phyloP scores from a whole-genome alignment of 2,113 vertebrate species.

The Oryzias woworae region DNA sequence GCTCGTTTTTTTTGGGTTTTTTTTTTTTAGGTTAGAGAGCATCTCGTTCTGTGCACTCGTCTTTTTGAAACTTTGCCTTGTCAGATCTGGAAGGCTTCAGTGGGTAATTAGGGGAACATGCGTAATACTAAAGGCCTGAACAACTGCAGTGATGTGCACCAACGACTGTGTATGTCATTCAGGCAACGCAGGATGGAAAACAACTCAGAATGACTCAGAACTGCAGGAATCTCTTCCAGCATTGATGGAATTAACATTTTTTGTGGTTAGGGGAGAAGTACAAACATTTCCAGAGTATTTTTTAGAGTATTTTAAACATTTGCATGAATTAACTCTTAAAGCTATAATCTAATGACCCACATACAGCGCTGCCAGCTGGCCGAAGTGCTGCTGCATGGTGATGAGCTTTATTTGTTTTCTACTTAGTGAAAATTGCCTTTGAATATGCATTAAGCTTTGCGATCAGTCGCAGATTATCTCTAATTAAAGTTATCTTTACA shows the following conservation, averaged over 20 bases:
- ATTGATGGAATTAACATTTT: neutral
- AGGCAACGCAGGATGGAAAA: neutral
- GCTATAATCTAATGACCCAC: constrained; percentile 3
- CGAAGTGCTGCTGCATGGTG: neutral
- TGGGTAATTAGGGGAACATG: neutral
- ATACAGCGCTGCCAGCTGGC: neutral
- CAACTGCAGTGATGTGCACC: neutral
- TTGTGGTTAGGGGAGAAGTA: neutral
- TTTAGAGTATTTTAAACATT: neutral
- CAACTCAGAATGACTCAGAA: neutral
- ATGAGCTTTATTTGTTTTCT: constrained; percentile 29
- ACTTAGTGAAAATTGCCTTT: constrained; percentile 20
- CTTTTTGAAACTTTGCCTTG: neutral
- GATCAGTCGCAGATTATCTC: constrained; percentile 20
- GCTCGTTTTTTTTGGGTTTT: neutral
- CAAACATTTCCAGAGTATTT: neutral
- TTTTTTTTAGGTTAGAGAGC: constrained; percentile 1
- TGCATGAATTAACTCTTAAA: neutral
- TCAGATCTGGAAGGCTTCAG: constrained; percentile 2
- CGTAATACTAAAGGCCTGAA: too few relatives aligned
- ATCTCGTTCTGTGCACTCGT: neutral
- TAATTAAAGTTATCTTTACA: constrained; percentile 33
- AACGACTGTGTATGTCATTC: neutral
- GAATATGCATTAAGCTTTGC: constrained; percentile 20
- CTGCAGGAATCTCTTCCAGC: neutral